Percentiles rank a stretch among this genome's conserved stretches.
Evolutionary conservation across 2,888 invertebrate genomes (phyloP).

Genomic region (Cephus pygmeus): DNA sequence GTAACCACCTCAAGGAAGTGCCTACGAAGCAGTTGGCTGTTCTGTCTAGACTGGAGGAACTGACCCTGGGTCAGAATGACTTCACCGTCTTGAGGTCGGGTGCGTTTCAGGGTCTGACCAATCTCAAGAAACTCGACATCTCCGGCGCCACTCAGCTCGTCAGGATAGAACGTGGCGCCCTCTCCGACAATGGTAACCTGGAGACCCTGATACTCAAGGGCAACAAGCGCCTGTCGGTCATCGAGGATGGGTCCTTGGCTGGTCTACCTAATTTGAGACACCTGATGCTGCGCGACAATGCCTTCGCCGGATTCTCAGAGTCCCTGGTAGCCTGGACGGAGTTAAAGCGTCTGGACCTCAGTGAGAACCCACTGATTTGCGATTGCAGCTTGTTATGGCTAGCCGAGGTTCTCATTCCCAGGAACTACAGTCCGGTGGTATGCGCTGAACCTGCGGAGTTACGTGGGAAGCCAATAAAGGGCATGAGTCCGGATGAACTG

Average conservation of each 20-base stretch:
- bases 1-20: constrained; percentile 79
- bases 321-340: constrained; percentile 84
- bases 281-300: constrained; percentile 82
- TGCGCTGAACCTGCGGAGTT: constrained; percentile 81
- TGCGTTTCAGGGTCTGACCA: constrained; percentile 82
- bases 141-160: constrained; percentile 81
- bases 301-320: constrained; percentile 80
- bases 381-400: constrained; percentile 86
- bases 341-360: constrained; percentile 79
- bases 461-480: constrained; percentile 72
- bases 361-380: constrained; percentile 85
- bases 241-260: constrained; percentile 82
- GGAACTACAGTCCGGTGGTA: constrained; percentile 77
- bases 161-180: constrained; percentile 80
- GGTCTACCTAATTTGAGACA: constrained; percentile 84
- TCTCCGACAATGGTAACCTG: constrained; percentile 83
- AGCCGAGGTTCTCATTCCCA: constrained; percentile 75
- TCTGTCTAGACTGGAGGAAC: constrained; percentile 80
- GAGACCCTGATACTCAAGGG: constrained; percentile 81
- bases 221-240: constrained; percentile 78
- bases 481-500: constrained; percentile 79
- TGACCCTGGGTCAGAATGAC: constrained; percentile 86
- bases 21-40: constrained; percentile 81
- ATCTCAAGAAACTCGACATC: constrained; percentile 81
- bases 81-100: constrained; percentile 77